Evolutionary conservation across 1,140 invertebrate species (phyloP).

Genomic region (Drosophila jambulina): DNA sequence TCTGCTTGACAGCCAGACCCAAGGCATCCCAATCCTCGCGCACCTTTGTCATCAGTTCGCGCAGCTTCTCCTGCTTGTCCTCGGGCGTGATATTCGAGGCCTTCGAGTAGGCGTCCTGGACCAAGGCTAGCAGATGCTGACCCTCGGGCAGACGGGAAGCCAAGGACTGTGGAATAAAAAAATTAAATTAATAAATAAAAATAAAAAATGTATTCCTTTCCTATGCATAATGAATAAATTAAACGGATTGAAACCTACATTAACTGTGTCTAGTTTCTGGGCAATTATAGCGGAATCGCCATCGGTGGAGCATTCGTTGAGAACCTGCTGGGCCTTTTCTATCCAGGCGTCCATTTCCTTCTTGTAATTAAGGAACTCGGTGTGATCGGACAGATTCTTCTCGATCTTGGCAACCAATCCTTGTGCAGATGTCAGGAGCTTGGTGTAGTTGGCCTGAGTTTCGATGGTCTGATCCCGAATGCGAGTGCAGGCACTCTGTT

Average conservation of each 20-base stretch:
- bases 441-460: constrained; percentile 92
- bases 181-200: neutral
- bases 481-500: constrained; percentile 92
- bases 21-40: constrained; percentile 93
- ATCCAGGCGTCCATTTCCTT: constrained; percentile 93
- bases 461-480: constrained; percentile 94
- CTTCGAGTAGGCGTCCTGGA: constrained; percentile 94
- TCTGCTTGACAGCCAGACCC: constrained; percentile 92
- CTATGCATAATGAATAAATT: neutral
- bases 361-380: constrained; percentile 94
- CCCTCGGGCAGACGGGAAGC: constrained; percentile 92
- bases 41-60: constrained; percentile 90
- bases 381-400: constrained; percentile 95
- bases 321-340: constrained; percentile 90
- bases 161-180: constrained; percentile 86
- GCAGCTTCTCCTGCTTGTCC: constrained; percentile 91
- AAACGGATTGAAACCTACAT: constrained; percentile 80
- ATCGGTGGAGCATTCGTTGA: constrained; percentile 92
- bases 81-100: constrained; percentile 92
- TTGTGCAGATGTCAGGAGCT: constrained; percentile 91
- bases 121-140: constrained; percentile 91
- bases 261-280: constrained; percentile 93
- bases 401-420: constrained; percentile 93
- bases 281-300: constrained; percentile 92
- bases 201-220: neutral